Base-by-base conservation (phyloP, 2,888 invertebrate genomes). In the Teleiodes luculella region DNA sequence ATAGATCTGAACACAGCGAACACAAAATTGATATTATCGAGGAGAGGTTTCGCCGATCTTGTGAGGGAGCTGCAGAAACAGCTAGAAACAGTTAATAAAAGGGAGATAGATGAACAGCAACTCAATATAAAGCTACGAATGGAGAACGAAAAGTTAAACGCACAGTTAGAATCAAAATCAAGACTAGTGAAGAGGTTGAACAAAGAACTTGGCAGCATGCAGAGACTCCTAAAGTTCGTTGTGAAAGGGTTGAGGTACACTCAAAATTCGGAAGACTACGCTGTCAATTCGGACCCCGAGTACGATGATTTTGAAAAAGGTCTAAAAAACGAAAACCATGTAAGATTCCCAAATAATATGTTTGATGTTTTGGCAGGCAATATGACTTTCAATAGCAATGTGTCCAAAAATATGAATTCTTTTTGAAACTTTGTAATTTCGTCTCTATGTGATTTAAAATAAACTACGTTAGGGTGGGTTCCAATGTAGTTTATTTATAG, bases 131-230 rank as follows among this genome's bases (percentile, higher is more conserved):
- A 59, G 7, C 57, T 85, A 52, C 77, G 76, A 57, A 60, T 88
- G 37, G 87, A 88, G 52, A 86, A 85, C 49, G 82, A 84, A 57
- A 88, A 85, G 66, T 61, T 86, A 16, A 78, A 68, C 55, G 66
- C 72, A 14, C 53, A 78, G 11, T 59, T 86, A n/a, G 71, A 75
- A 4, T 78, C 76, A 1, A 86, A 83, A 68, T 65, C 74, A 10
- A 78, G 73, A 61, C 59, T 81, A 46, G 57, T 81, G 1, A 61
- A 57, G 13, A 83, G 72, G 65, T 62, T 86, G 14, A 78, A 75
- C 59, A 83, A 74, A 45, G 86, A 87, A 62, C 57, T 86, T 51
- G 47, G 58, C 1, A 72, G 56, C 47, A 70, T 84, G 65, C 86
- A 74, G 57, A 68, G 74, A 4, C 61, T 78, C 7, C 59, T 86